These are phyloP conservation scores for Darevskia nairensis DNA, from an alignment of 2,797 vertebrate species.

Conservation along the genomic window DNA sequence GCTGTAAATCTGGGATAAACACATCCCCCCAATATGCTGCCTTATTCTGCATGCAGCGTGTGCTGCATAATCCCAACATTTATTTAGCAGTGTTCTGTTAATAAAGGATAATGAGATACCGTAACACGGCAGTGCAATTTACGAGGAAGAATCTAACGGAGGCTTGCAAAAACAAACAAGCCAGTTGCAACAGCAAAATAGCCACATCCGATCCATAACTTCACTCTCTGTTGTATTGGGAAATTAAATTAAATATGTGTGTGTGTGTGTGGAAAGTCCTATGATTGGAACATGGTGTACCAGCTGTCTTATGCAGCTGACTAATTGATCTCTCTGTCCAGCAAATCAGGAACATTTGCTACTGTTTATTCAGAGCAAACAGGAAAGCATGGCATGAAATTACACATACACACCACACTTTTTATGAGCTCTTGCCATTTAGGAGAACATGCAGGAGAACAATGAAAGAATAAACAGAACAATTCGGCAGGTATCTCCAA, in stretches of 20 bases:
- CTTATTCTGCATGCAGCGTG: constrained; percentile 52
- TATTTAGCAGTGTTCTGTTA: constrained; percentile 71
- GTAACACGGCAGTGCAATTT: constrained; percentile 68
- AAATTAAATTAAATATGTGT: constrained; percentile 47
- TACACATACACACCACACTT: background rate
- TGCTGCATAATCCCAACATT: constrained; percentile 66
- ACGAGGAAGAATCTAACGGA: constrained; percentile 71
- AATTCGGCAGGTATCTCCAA: background rate
- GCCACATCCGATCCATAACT: constrained; percentile 41
- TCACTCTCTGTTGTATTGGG: constrained; percentile 56
- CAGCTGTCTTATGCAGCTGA: constrained; percentile 73
- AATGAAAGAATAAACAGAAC: background rate
- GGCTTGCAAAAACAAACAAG: constrained; percentile 69
- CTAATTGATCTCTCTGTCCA: constrained; percentile 61
- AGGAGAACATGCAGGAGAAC: background rate
- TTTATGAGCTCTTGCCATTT: background rate
- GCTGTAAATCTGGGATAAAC: constrained; percentile 48
- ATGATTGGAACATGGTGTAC: constrained; percentile 62
- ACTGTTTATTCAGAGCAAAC: constrained; percentile 18
- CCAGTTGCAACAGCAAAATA: constrained; percentile 22
- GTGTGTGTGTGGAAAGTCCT: constrained; percentile 37
- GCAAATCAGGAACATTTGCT: constrained; percentile 70
- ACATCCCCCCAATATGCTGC: constrained; percentile 49
- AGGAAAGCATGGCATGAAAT: constrained; percentile 44
- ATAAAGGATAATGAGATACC: constrained; percentile 76